Base-by-base conservation (phyloP, 2,888 invertebrate genomes). In the Andricus quercusramuli region DNA sequence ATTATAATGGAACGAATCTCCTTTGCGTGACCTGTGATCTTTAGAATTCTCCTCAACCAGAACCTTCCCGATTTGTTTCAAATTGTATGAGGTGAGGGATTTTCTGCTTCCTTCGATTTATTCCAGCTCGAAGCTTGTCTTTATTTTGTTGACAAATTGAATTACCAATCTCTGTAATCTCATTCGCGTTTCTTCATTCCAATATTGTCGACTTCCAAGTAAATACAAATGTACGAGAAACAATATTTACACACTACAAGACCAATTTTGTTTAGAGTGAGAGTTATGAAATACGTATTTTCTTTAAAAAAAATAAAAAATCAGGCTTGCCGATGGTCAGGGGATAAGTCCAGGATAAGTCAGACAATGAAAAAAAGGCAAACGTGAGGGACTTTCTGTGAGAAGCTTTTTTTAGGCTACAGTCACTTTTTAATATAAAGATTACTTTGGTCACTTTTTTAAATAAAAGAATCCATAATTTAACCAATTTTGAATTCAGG, bases 111-210 rank as follows among this genome's bases (percentile, higher is more conserved):
- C 56, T 74, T 74, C 70, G 70, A 74, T 32, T 56, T 32, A n/a
- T 22, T 74, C 70, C 29, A 20, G 29, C 32, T 56, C 11, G 51
- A 70, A 20, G 20, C 51, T 17, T 29, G 51, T 51, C 5, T n/a
- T 74, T 29, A 56, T 20, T 74, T 32, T 56, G n/a, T 51, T 56
- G 56, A 51, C 51, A 74, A 74, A 74, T 74, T 74, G 51, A 74
- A 74, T 74, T 74, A 74, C 51, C 70, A 29, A 51, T 32, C 56
- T 3, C 13, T 51, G 32, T 47, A 70, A 56, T 74, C 51, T 25
- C 29, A 51, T 29, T 74, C 32, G 32, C 13, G n/a, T 74, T 51
- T 74, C 17, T 32, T 29, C 56, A 17, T 20, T 13, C 51, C 56
- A 74, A 74, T 74, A 29, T 70, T 70, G 47, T 20, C 51, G 29